A percentile compares a stretch with the other conserved stretches of the same genome.
These are phyloP conservation scores for Empidonax traillii DNA, from an alignment of 2,113 vertebrate species.

Conservation along the genomic window DNA sequence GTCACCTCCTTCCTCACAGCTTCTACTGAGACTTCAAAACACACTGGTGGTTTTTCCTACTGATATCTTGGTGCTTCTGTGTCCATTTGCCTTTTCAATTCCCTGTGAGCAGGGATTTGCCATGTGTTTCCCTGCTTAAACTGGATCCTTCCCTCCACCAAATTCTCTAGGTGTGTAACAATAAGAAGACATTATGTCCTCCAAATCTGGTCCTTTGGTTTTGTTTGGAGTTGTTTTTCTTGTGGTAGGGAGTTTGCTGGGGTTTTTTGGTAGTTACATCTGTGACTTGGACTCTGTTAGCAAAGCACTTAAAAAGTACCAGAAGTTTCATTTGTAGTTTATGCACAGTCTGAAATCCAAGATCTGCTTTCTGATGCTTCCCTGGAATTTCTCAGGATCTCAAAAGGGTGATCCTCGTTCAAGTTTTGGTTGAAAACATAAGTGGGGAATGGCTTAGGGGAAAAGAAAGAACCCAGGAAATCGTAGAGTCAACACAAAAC, in stretches of 20 bases:
- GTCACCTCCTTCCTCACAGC: not conserved
- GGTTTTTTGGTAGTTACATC: fast-evolving
- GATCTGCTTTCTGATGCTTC: not conserved
- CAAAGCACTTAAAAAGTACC: not conserved
- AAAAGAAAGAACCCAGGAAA: not conserved
- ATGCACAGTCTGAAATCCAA: not conserved
- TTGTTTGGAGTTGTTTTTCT: not conserved
- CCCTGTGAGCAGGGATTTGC: not conserved
- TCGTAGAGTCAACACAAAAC: not conserved
- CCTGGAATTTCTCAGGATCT: not conserved
- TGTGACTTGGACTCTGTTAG: not conserved
- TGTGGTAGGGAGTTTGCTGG: not conserved
- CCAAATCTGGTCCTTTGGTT: not conserved
- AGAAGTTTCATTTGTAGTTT: not conserved
- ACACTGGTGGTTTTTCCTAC: not conserved
- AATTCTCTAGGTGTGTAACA: not conserved
- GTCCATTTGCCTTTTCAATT: not conserved
- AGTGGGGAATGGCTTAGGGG: not conserved
- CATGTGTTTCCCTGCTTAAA: not conserved
- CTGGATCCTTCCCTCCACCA: not conserved
- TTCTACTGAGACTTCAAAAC: not conserved
- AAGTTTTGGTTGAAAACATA: not conserved
- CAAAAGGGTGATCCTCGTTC: not conserved
- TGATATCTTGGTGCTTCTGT: not conserved
- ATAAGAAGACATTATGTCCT: not conserved